Percentiles rank a stretch among this genome's conserved stretches.
These are phyloP conservation scores for Luidia sarsii DNA, from an alignment of 53 echinoderm and acorn worm species.

Conservation along the genomic window DNA sequence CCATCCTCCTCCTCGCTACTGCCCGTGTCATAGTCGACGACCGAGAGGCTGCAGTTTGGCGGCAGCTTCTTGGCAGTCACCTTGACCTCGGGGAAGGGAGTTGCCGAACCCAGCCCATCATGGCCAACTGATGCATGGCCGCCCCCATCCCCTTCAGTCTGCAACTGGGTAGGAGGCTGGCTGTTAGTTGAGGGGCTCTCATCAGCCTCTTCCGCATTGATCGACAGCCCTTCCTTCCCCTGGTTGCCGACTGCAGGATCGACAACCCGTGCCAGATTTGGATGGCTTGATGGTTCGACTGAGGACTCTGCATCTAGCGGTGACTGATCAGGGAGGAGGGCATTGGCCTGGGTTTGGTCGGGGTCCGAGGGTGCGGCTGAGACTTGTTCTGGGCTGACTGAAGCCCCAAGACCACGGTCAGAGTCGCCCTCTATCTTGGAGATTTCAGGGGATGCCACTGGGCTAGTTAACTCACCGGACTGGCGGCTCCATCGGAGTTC, in stretches of 20 bases:
- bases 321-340: background rate
- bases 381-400: conserved; percentile 49
- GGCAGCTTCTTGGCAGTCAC: conserved; percentile 50
- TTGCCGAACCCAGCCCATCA: no score
- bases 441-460: conserved; percentile 10
- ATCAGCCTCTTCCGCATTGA: background rate
- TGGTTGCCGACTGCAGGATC: conserved; percentile 7
- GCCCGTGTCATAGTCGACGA: conserved; percentile 52
- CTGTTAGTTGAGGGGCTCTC: conserved; percentile 3
- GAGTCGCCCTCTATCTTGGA: conserved; percentile 21
- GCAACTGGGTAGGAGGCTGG: conserved; percentile 18
- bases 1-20: conserved; percentile 36
- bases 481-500: conserved; percentile 8
- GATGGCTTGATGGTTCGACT: conserved; percentile 7
- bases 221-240: conserved; percentile 36
- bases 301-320: background rate
- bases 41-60: conserved; percentile 38
- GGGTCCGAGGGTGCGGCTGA: background rate
- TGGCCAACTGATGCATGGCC: background rate
- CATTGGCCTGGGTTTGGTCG: conserved; percentile 24
- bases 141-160: background rate
- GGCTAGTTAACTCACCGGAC: conserved; percentile 46
- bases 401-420: conserved; percentile 36
- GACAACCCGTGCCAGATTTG: conserved; percentile 19
- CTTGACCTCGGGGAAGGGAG: conserved; percentile 16